Conservation (phyloP, 2,888 invertebrate genomes). For the Invenusta paracnida region DNA sequence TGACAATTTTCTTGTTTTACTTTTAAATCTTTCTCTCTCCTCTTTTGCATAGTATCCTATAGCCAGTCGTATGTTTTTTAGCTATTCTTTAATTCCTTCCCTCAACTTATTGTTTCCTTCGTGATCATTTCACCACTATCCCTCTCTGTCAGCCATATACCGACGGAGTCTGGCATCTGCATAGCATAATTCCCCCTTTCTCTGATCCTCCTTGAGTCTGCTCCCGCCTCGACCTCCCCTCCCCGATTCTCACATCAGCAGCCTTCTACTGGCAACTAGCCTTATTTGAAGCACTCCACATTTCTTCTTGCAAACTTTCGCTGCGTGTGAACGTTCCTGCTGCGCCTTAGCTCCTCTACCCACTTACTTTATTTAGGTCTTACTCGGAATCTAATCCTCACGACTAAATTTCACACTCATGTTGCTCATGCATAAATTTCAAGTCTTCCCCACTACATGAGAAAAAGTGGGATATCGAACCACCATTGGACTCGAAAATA, state of each 20-base stretch:
- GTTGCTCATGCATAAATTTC: not conserved
- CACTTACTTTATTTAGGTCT: not conserved
- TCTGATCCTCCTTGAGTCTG: no score
- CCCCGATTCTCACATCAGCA: no score
- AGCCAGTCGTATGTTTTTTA: not conserved
- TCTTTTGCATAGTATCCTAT: not conserved
- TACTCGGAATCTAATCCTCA: not conserved
- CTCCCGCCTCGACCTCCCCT: no score
- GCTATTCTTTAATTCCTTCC: not conserved
- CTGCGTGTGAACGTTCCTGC: not conserved
- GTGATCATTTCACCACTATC: not conserved
- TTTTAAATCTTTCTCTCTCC: not conserved
- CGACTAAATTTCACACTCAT: constrained; percentile 17
- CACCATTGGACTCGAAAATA: no score
- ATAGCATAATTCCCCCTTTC: no score
- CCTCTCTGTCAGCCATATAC: not conserved
- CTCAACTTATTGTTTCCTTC: not conserved
- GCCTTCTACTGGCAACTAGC: not conserved
- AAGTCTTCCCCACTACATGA: not conserved
- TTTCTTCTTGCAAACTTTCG: not conserved
- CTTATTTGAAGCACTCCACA: no score
- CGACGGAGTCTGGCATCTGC: not conserved
- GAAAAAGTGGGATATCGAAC: not conserved
- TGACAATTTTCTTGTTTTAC: constrained; percentile 22
- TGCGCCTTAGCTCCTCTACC: no score